phyloP scores from a whole-genome alignment of 2,797 vertebrate genomes.

The Corythornis leucogaster region DNA sequence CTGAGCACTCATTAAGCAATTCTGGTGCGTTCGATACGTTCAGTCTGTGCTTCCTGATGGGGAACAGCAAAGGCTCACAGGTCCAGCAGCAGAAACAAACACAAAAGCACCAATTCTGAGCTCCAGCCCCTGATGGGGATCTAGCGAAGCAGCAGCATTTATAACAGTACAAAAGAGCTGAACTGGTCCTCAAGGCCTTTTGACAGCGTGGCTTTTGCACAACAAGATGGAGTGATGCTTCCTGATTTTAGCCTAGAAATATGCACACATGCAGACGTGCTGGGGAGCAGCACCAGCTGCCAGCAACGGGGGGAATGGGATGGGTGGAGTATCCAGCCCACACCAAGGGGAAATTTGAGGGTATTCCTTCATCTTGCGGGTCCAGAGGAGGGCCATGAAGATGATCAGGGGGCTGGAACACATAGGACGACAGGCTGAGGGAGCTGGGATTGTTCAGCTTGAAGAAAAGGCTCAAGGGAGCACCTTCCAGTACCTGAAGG shows the following conservation, averaged over 20 bases:
- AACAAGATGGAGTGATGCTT: neutral
- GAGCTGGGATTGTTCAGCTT: no score
- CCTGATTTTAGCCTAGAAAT: neutral
- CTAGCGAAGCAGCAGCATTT: neutral
- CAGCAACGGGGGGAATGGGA: neutral
- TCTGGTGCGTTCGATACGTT: slow-evolving; percentile 65
- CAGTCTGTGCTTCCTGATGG: slow-evolving; percentile 67
- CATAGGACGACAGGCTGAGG: no score
- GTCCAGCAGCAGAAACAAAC: slow-evolving; percentile 43
- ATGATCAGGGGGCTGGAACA: no score
- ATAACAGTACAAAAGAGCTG: neutral
- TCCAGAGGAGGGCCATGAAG: no score
- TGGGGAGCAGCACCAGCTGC: fast-evolving
- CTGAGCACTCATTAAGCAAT: slow-evolving; percentile 66
- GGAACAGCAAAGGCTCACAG: slow-evolving; percentile 61
- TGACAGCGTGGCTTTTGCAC: neutral
- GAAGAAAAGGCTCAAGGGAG: no score
- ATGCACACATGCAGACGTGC: neutral
- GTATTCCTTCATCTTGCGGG: neutral
- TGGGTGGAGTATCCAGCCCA: neutral
- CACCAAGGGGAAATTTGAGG: neutral
- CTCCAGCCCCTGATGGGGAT: neutral
- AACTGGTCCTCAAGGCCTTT: neutral
- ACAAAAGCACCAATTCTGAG: slow-evolving; percentile 9
- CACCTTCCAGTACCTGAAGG: no score